These are phyloP conservation scores for Chaunax sp. DNA, from an alignment of 2,797 vertebrate genomes.

Conservation along the genomic window DNA sequence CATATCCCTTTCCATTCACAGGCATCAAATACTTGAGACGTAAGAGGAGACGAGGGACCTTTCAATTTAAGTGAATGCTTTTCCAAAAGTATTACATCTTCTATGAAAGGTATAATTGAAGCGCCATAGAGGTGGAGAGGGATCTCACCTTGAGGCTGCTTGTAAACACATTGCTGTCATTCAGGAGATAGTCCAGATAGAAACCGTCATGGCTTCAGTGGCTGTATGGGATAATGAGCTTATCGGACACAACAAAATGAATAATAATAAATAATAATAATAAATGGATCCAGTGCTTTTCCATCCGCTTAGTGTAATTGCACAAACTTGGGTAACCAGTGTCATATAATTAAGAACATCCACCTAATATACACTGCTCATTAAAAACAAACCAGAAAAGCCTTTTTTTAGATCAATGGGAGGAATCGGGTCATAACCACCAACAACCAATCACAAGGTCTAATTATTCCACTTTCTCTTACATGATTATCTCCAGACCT, in stretches of 20 bases:
- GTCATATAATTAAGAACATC: conserved; percentile 18
- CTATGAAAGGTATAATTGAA: conserved; percentile 53
- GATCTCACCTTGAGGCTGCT: conserved; percentile 19
- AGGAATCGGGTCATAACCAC: conserved; percentile 9
- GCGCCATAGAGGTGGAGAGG: conserved; percentile 42
- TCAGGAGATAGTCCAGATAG: conserved; percentile 26
- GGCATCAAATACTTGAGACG: conserved; percentile 3
- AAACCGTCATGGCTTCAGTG: conserved; percentile 13
- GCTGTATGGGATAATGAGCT: conserved; percentile 36
- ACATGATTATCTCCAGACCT: conserved; percentile 28
- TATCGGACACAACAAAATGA: conserved; percentile 19
- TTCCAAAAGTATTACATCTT: conserved; percentile 21
- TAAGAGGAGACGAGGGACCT: conserved; percentile 27
- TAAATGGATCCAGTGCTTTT: conserved; percentile 7
- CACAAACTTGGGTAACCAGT: conserved; percentile 9
- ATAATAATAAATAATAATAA: too few species aligned
- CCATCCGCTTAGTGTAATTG: conserved; percentile 16
- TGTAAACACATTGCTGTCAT: conserved; percentile 46
- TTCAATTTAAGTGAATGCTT: conserved; percentile 13
- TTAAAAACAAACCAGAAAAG: conserved; percentile 20
- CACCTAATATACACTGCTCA: not conserved
- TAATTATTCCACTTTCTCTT: conserved; percentile 41
- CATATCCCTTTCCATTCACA: not conserved
- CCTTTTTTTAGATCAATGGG: conserved; percentile 1
- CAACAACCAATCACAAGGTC: not conserved